These are phyloP conservation scores for Tortrix viridana DNA, from an alignment of 2,888 invertebrate species.

Conservation along the genomic window DNA sequence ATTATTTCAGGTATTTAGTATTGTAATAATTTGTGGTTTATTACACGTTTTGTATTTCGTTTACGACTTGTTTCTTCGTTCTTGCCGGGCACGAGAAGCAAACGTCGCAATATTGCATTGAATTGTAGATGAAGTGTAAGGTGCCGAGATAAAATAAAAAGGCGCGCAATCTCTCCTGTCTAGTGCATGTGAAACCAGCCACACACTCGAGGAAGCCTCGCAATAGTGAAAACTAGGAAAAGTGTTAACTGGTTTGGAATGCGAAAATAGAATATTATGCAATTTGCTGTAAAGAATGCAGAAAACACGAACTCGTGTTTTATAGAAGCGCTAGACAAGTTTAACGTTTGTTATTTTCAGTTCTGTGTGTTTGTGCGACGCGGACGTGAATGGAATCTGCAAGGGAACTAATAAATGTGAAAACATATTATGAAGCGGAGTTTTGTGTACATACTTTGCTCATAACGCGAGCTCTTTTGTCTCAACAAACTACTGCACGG, in stretches of 20 bases:
- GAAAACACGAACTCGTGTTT: constrained; percentile 8
- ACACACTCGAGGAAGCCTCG: constrained; percentile 23
- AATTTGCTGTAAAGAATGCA: background rate
- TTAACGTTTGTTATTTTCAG: too few species aligned
- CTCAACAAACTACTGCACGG: constrained; percentile 50
- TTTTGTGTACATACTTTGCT: constrained; percentile 19
- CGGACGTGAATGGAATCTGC: background rate
- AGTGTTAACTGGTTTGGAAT: constrained; percentile 9
- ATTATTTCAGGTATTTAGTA: too few species aligned
- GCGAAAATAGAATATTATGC: constrained; percentile 11
- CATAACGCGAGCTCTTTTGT: constrained; percentile 54
- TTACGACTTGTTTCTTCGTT: too few species aligned
- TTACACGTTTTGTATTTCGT: too few species aligned
- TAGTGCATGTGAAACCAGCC: constrained; percentile 54
- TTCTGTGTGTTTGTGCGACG: constrained; percentile 3
- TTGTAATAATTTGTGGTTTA: too few species aligned
- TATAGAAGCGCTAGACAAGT: constrained; percentile 1
- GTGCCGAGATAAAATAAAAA: constrained; percentile 26
- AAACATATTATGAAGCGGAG: constrained; percentile 33
- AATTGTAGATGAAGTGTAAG: background rate
- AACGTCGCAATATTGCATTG: too few species aligned
- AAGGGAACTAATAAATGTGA: constrained; percentile 34
- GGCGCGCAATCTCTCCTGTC: constrained; percentile 42
- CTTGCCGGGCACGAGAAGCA: too few species aligned
- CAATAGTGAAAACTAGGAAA: constrained; percentile 28